phyloP scores from a whole-genome alignment of 2,888 invertebrate species.

The Minunthozetes semirufus region DNA sequence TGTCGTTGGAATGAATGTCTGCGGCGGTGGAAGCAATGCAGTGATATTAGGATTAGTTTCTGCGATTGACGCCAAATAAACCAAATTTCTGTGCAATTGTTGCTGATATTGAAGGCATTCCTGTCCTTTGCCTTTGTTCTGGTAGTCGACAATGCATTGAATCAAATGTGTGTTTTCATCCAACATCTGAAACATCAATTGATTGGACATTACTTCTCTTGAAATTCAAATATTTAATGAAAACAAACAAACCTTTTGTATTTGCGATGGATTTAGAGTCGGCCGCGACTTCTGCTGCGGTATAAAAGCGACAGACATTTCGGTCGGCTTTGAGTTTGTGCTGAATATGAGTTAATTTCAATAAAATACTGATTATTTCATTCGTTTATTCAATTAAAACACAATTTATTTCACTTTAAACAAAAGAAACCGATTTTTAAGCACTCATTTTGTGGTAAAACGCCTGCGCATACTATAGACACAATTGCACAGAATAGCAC shows the following conservation, averaged over 20 bases:
- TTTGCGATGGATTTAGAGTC: conserved; percentile 72
- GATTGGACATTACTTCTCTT: conserved; percentile 26
- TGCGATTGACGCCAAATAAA: conserved; percentile 91
- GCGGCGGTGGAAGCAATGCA: conserved; percentile 62
- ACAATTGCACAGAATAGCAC: too few species aligned
- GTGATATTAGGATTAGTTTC: conserved; percentile 93
- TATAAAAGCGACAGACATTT: conserved; percentile 67
- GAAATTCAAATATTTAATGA: conserved; percentile 28
- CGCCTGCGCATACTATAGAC: too few species aligned
- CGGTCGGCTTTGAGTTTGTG: neutral
- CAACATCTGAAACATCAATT: conserved; percentile 60
- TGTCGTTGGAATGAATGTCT: conserved; percentile 24
- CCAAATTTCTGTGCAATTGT: conserved; percentile 85
- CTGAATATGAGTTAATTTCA: neutral
- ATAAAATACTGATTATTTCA: too few species aligned
- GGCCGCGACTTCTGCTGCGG: conserved; percentile 59
- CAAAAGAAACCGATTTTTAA: too few species aligned
- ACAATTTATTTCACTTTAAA: too few species aligned
- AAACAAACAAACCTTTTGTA: conserved; percentile 59
- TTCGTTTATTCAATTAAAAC: neutral
- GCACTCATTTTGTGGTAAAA: too few species aligned
- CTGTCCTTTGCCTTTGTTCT: conserved; percentile 84
- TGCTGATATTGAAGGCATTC: conserved; percentile 80
- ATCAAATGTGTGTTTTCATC: conserved; percentile 96
- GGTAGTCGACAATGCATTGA: conserved; percentile 92